A percentile compares a stretch with the other conserved stretches of the same genome.
Evolutionary conservation across 2,797 vertebrate genomes (phyloP).

Genomic region (Neopelma chrysocephalum): DNA sequence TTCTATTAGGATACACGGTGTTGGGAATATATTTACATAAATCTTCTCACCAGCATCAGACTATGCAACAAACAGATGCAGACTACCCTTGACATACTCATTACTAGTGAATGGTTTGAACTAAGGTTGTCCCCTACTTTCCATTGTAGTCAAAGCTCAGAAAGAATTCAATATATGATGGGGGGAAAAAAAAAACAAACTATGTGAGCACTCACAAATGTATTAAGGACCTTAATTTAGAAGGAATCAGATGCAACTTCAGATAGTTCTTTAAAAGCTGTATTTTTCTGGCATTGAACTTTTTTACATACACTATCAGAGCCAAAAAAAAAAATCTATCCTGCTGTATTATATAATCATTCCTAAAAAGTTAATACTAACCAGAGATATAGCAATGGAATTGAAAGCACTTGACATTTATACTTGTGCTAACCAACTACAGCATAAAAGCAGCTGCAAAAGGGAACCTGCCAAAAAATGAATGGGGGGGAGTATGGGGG

Average conservation of each 20-base stretch:
- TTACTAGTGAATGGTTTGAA: constrained; percentile 2
- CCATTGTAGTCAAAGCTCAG: neutral
- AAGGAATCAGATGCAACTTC: neutral
- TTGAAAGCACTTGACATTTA: constrained; percentile 38
- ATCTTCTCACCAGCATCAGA: constrained; percentile 52
- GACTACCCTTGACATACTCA: constrained; percentile 16
- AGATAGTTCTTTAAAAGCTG: neutral
- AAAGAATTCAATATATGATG: neutral
- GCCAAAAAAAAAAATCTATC: neutral
- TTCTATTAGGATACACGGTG: constrained; percentile 63
- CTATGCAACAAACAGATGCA: constrained; percentile 22
- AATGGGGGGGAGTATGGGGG: neutral
- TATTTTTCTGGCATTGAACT: neutral
- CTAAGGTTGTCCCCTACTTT: neutral
- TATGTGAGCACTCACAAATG: neutral
- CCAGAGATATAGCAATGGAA: constrained; percentile 16
- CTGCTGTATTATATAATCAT: neutral
- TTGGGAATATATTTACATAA: constrained; percentile 66
- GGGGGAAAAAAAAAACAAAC: neutral
- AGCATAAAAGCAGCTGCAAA: constrained; percentile 28
- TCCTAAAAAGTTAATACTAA: constrained; percentile 38
- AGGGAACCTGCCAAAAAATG: constrained; percentile 25
- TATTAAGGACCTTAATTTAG: neutral
- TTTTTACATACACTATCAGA: neutral
- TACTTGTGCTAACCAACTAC: constrained; percentile 19